Base-by-base conservation (phyloP, 2,888 invertebrate species). In the Phymatocera aterrima region DNA sequence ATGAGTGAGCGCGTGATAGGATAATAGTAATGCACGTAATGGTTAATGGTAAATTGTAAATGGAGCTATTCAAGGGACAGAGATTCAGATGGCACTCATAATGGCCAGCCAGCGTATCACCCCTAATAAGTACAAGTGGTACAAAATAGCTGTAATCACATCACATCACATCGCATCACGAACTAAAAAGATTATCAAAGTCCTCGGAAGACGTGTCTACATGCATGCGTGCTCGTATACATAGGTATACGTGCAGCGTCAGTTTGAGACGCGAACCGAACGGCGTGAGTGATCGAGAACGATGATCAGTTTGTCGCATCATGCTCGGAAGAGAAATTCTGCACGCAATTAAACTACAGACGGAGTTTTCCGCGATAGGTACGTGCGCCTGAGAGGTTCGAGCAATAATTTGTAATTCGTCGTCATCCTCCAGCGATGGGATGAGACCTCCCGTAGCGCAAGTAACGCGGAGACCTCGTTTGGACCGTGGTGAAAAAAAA, bases 11-110 rank as follows among this genome's bases (percentile, higher is more conserved):
- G 86, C 86, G 84, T 90, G 89, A 90, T 90, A 90, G 90, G 90
- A 90, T 90, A 90, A 90, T 90, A 87, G 90, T 90, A 90, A 90
- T 90, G 89, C 90, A 89, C 90, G 89, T 90, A 89, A 90, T 90
- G 89, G 89, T 90, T 88, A 90, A 89, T 89, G 90, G 89, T 60
- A 60, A 75, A 75, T 75, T 54, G 75, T 72, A 72, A 72, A 72
- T 72, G 72, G 72, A 72, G 87, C 87, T 87, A 90, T 90, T 90
- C 88, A 90, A 89, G 88, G 88, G 88, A 81, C 87, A 86, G 89
- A 88, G 89, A 88, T 88, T 89, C 89, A 88, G 89, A 89, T 89
- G 88, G 87, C 87, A 89, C 88, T 89, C 88, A 90, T 90, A 90
- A 90, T 89, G 87, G 89, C 84, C 84, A 87, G 83, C 85, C 84